These are phyloP conservation scores for Bos taurus DNA, from an alignment of 2,113 vertebrate species.

Conservation along the genomic window DNA sequence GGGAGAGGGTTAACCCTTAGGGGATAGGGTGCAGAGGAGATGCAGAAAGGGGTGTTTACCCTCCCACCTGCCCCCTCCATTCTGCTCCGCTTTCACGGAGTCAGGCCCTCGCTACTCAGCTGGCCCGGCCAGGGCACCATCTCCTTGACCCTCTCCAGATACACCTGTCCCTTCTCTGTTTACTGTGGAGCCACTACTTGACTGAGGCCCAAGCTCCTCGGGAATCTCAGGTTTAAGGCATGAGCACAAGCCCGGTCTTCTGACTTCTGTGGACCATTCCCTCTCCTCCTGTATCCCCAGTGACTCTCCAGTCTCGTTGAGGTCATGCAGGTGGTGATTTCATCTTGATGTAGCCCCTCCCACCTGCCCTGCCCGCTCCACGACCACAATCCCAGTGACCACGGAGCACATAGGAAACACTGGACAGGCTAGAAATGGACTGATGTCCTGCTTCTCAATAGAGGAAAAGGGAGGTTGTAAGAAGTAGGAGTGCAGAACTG, in stretches of 20 bases:
- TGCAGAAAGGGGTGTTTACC: not conserved
- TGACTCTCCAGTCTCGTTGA: not conserved
- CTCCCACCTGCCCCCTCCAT: not conserved
- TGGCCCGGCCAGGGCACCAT: not conserved
- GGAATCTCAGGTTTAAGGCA: not conserved
- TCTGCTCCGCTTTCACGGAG: not conserved
- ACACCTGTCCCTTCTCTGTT: not conserved
- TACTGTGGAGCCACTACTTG: not conserved
- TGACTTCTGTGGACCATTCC: not conserved
- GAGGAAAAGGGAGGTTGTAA: not conserved
- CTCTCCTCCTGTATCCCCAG: not conserved
- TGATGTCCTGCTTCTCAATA: not conserved
- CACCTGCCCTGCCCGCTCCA: not conserved
- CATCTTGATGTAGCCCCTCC: not conserved
- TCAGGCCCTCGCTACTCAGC: not conserved
- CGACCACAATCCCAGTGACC: not conserved
- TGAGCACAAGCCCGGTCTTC: not conserved
- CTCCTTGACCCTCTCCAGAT: not conserved
- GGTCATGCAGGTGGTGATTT: not conserved
- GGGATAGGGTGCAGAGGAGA: constrained; percentile 27
- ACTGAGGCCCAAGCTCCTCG: not conserved
- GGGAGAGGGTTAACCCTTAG: constrained; percentile 45
- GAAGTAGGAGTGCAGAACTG: not conserved
- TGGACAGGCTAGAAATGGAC: not conserved
- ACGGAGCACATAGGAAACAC: not conserved